Evolutionary conservation across 2,113 vertebrate species (phyloP).

Genomic region (Eulacestoma nigropectus): DNA sequence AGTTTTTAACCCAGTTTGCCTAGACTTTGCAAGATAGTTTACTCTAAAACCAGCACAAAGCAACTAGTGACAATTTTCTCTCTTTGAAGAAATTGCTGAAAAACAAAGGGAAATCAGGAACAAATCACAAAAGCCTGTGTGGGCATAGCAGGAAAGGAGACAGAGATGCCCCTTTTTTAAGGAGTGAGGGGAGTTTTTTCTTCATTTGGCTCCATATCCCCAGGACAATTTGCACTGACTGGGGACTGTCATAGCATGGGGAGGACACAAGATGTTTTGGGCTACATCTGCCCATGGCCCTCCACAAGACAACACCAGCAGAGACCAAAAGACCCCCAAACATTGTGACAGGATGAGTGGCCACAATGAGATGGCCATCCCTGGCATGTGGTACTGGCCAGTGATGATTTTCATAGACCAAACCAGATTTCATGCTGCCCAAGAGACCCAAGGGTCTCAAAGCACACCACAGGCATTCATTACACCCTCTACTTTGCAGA

Average conservation of each 20-base stretch:
- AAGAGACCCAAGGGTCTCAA: not conserved
- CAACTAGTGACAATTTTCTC: not conserved
- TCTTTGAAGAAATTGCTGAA: not conserved
- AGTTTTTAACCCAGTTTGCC: not conserved
- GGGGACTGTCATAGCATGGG: accelerated
- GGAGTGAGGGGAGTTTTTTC: not conserved
- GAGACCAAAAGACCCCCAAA: not conserved
- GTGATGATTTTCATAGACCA: not conserved
- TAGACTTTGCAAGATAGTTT: not conserved
- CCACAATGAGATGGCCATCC: accelerated
- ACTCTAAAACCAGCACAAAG: not conserved
- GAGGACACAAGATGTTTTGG: not conserved
- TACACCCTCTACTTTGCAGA: not conserved
- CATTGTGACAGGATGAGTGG: accelerated
- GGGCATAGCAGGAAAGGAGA: not conserved
- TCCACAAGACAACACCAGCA: not conserved
- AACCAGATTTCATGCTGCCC: not conserved
- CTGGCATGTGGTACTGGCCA: accelerated
- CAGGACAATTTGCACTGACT: not conserved
- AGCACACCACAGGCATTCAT: not conserved
- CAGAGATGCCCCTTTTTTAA: not conserved
- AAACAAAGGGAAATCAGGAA: not conserved
- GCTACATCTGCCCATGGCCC: not conserved
- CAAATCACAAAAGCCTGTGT: not conserved
- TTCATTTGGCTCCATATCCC: not conserved